phyloP scores from a whole-genome alignment of 2,113 vertebrate genomes.

The Diphyllodes magnificus region DNA sequence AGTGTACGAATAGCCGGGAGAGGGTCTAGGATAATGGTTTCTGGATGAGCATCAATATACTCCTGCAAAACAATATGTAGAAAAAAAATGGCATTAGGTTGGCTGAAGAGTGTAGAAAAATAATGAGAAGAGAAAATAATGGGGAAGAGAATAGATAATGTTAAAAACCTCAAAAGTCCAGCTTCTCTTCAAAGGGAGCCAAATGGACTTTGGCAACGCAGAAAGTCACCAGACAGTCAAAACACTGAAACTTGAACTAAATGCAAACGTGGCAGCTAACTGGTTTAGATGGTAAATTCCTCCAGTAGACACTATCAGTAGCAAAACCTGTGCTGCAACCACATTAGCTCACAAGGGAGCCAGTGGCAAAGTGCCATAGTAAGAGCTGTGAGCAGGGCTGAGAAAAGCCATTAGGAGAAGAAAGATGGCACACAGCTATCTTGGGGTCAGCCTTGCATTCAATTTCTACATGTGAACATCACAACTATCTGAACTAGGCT shows the following conservation, averaged over 20 bases:
- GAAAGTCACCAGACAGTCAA: neutral
- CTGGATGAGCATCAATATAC: constrained; percentile 94
- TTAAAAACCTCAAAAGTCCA: neutral
- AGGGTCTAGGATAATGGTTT: constrained; percentile 96
- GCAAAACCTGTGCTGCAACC: neutral
- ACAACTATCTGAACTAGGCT: neutral
- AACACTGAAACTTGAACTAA: neutral
- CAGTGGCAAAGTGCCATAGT: neutral
- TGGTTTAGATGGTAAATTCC: neutral
- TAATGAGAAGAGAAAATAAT: neutral
- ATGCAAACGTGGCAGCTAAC: neutral
- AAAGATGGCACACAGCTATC: neutral
- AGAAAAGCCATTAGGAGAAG: constrained; percentile 18
- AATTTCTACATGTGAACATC: neutral
- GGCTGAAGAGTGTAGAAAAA: neutral
- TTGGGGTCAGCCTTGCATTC: neutral
- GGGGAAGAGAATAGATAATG: neutral
- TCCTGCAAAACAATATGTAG: constrained; percentile 75
- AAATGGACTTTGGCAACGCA: neutral
- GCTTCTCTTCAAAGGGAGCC: neutral
- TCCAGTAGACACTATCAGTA: neutral
- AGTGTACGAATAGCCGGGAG: constrained; percentile 94
- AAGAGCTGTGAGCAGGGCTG: neutral
- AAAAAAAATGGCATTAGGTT: neutral
- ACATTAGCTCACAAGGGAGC: neutral